Base-by-base conservation (phyloP, 2,113 vertebrate species). In the Trichomycterus rosablanca region DNA sequence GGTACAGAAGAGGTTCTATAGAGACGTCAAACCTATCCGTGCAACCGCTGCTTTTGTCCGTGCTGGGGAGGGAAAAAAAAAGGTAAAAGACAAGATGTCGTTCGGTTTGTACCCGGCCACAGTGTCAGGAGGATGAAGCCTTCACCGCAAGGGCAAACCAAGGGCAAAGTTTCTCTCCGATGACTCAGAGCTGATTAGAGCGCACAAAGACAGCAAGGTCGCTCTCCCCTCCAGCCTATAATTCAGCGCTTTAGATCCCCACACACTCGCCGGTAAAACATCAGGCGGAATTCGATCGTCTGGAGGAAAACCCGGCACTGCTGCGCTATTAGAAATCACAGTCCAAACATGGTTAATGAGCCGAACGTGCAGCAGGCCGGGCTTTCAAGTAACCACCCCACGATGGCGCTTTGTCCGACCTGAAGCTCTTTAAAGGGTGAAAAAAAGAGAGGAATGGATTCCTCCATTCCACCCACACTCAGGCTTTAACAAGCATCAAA, bases 1-100 rank as follows among this genome's bases (percentile, higher is more conserved):
- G n/a, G 79, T 70, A 80, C 76, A 78, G 76, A 76, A 76, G 78
- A 83, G 83, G 81, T 78, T 75, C 79, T 82, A 81, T 77, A 81
- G 78, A 81, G 79, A 81, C 75, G 79, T 76, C 80, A 79, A 82
- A 76, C 81, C 74, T 74, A 83, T 79, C 75, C 81, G 78, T 78
- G 75, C 73, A 81, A 81, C 16, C 26, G 35, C 37, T 35, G 61
- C 50, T 85, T 81, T 84, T 80, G 76, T 84, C 77, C 63, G 73
- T 35, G 56, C 35, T 26, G 34, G 4, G 5, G 15, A n/a, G 1
- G 1, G 28, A 16, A 24, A 5, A 39, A 49, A 28, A 54, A 15
- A 7, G 44, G 37, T 35, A 30, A 52, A 59, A 79, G 73, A 76
- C 73, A 64, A 74, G 73, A 73, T 61, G 75, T 70, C 74, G 72